Evolutionary conservation across 1,140 invertebrate species (phyloP).

Genomic region (Euwallacea fornicatus): DNA sequence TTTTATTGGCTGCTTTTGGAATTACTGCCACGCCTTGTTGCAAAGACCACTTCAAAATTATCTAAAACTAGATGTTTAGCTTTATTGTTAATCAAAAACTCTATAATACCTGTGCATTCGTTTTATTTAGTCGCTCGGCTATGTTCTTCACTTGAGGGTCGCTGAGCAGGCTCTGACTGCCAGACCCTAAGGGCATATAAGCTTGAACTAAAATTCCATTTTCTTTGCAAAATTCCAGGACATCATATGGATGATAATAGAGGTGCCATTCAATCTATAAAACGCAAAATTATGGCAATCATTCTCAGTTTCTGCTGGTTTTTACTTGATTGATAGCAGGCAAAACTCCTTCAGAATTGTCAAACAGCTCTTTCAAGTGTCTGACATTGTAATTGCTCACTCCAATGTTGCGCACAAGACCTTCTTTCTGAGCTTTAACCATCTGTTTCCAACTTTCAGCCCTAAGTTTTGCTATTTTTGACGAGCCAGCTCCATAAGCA

Average conservation of each 20-base stretch:
- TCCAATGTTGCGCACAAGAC: slow-evolving; percentile 71
- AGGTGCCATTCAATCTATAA: slow-evolving; percentile 79
- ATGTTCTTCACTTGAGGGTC: slow-evolving; percentile 62
- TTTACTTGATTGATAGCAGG: slow-evolving; percentile 80
- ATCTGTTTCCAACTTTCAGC: slow-evolving; percentile 70
- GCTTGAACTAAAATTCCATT: slow-evolving; percentile 74
- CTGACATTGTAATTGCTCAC: slow-evolving; percentile 79
- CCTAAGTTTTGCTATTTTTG: slow-evolving; percentile 35
- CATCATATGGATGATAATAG: slow-evolving; percentile 66
- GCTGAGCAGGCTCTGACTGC: slow-evolving; percentile 58
- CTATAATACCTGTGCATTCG: slow-evolving; percentile 60
- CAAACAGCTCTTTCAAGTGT: slow-evolving; percentile 71
- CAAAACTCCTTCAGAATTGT: slow-evolving; percentile 58
- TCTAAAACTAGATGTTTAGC: slow-evolving; percentile 38
- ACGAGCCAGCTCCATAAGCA: slow-evolving; percentile 45
- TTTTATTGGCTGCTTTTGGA: slow-evolving; percentile 66
- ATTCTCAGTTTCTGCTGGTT: background rate
- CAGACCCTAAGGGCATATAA: slow-evolving; percentile 75
- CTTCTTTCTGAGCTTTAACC: slow-evolving; percentile 63
- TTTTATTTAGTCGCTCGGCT: slow-evolving; percentile 60
- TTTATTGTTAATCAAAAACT: background rate
- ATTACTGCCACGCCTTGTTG: slow-evolving; percentile 70
- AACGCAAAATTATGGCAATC: too few species aligned
- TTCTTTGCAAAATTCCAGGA: slow-evolving; percentile 66
- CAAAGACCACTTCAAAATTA: slow-evolving; percentile 70